Evolutionary conservation across 2,888 invertebrate genomes (phyloP).

Genomic region (Euplexia lucipara): DNA sequence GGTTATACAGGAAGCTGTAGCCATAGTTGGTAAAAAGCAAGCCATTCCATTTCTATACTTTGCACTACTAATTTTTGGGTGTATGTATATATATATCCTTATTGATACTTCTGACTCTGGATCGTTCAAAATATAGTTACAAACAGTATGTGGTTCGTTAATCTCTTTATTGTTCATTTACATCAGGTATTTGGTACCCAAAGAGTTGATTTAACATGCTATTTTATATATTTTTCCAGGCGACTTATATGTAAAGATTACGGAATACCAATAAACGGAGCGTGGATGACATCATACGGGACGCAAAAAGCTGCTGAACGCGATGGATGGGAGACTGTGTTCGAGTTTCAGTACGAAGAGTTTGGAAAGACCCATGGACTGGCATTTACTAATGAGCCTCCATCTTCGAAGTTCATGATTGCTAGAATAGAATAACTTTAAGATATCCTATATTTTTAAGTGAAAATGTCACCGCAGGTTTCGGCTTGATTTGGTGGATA

Average conservation of each 20-base stretch:
- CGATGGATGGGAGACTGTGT: constrained; percentile 61
- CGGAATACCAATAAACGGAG: constrained; percentile 60
- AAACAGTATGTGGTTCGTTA: too few relatives aligned
- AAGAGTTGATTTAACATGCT: too few relatives aligned
- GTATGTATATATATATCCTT: too few relatives aligned
- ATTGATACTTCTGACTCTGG: too few relatives aligned
- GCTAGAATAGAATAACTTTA: constrained; percentile 34
- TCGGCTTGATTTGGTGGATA: too few relatives aligned
- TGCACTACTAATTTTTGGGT: too few relatives aligned
- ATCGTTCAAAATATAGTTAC: too few relatives aligned
- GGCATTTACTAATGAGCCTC: constrained; percentile 61
- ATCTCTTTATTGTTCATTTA: too few relatives aligned
- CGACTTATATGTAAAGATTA: constrained; percentile 67
- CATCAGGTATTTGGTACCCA: too few relatives aligned
- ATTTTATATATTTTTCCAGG: constrained; percentile 55
- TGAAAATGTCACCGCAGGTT: background rate
- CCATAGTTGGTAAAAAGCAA: too few relatives aligned
- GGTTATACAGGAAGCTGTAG: too few relatives aligned
- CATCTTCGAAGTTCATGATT: constrained; percentile 58
- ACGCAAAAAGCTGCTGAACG: constrained; percentile 66
- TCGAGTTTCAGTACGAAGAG: constrained; percentile 60
- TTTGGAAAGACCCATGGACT: constrained; percentile 59
- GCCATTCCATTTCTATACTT: too few relatives aligned
- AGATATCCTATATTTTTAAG: background rate
- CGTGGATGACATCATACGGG: constrained; percentile 65